Evolutionary conservation across 2,797 vertebrate species (phyloP).

Genomic region (Lutjanus argentimaculatus): DNA sequence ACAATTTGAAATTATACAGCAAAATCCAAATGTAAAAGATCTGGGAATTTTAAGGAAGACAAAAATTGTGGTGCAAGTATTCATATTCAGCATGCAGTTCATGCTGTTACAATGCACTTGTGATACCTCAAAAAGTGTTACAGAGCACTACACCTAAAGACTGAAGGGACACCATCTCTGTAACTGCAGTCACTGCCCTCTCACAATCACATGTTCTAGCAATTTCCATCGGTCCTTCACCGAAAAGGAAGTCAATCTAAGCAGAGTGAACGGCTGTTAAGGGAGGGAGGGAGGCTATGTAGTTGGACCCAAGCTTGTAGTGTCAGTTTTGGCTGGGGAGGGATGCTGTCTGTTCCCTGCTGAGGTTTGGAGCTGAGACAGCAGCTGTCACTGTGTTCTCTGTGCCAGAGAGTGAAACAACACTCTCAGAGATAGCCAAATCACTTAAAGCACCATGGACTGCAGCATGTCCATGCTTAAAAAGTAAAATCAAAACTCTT

Average conservation of each 20-base stretch:
- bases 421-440: slow-evolving; percentile 54
- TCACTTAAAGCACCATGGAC: slow-evolving; percentile 54
- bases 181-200: slow-evolving; percentile 27
- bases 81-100: slow-evolving; percentile 12
- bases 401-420: slow-evolving; percentile 68
- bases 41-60: too few relatives aligned
- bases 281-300: slow-evolving; percentile 58
- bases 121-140: not conserved
- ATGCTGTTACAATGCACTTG: not conserved
- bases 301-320: slow-evolving; percentile 66
- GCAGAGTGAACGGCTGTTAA: slow-evolving; percentile 62
- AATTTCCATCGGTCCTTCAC: slow-evolving; percentile 27
- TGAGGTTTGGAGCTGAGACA: slow-evolving; percentile 77
- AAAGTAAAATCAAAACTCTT: slow-evolving; percentile 22
- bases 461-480: slow-evolving; percentile 13
- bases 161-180: slow-evolving; percentile 15
- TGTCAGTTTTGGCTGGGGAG: slow-evolving; percentile 73
- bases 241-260: slow-evolving; percentile 51
- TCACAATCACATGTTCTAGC: slow-evolving; percentile 27
- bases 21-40: too few relatives aligned
- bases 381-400: slow-evolving; percentile 78
- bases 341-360: slow-evolving; percentile 69
- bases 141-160: slow-evolving; percentile 9
- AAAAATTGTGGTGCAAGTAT: slow-evolving; percentile 5
- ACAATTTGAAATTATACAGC: too few relatives aligned